Evolutionary conservation across 2,888 invertebrate genomes (phyloP).

Genomic region (Eumerus sabulonum): DNA sequence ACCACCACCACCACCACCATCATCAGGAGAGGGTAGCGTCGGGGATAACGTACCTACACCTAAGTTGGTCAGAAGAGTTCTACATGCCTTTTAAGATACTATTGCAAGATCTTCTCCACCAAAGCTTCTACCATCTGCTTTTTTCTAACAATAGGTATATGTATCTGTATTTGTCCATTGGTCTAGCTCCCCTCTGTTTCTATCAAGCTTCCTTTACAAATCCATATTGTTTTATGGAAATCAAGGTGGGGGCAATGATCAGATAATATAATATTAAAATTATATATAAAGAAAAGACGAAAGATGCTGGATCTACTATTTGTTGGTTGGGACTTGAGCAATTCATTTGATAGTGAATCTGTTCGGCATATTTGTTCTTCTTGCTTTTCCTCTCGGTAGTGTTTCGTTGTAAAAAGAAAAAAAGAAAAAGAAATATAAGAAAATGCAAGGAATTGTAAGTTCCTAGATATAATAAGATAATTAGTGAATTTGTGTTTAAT

Average conservation of each 20-base stretch:
- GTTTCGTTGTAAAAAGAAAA: too few species aligned
- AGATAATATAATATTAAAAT: slow-evolving; percentile 67
- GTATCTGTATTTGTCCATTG: slow-evolving; percentile 21
- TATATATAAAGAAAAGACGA: slow-evolving; percentile 77
- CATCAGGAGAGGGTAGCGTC: slow-evolving; percentile 26
- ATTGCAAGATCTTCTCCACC: too few species aligned
- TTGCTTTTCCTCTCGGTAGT: slow-evolving; percentile 11
- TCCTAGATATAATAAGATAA: not conserved
- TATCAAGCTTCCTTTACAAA: slow-evolving; percentile 15
- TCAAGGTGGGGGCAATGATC: slow-evolving; percentile 66
- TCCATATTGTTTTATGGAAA: slow-evolving; percentile 65
- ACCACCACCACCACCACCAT: not conserved
- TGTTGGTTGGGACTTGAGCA: slow-evolving; percentile 76
- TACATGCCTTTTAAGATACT: slow-evolving; percentile 7
- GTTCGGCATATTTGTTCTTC: slow-evolving; percentile 29
- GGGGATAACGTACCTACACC: slow-evolving; percentile 23
- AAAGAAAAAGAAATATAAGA: slow-evolving; percentile 17
- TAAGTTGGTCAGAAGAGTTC: slow-evolving; percentile 16
- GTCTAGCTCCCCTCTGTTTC: slow-evolving; percentile 51
- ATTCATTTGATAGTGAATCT: slow-evolving; percentile 65
- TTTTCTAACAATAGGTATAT: too few species aligned
- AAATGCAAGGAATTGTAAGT: slow-evolving; percentile 62
- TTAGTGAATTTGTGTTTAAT: too few species aligned
- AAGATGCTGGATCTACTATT: slow-evolving; percentile 73
- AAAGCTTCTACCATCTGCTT: too few species aligned